Evolutionary conservation across 2,113 vertebrate genomes (phyloP), one percentile per base, ranked within the genome.

Genomic region (Centropus unirufus): DNA sequence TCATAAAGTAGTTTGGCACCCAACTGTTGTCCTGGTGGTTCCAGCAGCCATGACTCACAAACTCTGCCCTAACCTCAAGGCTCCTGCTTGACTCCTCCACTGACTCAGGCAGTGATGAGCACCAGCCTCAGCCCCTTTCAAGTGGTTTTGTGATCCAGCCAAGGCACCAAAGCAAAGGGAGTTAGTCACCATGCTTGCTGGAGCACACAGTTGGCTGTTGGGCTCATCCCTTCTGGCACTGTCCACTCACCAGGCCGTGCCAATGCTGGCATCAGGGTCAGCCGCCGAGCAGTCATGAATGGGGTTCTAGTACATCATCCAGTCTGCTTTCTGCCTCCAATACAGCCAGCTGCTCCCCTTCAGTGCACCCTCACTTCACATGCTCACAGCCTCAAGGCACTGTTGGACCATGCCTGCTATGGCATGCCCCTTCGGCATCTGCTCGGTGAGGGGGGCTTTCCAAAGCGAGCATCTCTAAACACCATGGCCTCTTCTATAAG

Each of bases 51-150:
- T 95, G 92, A 92, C 78, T 97, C 93, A 93, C 55, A 73, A 67
- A 54, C 78, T 93, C 70, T 95, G 49, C 85, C 81, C 87, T 75
- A 91, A 80, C 84, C 93, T 90, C 95, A 91, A 91, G 90, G 75
- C 90, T 96, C 72, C 67, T 0, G 2, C 46, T 47, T 29, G 42
- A 63, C 83, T 96, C 63, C 63, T 80, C 68, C 4, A 0, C 68
- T 92, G 82, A 88, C 63, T 96, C 93, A 92, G 57, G 63, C 78
- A 63, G 42, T 4, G 2, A 69, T 1, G 3, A 95, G 44, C 51
- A 79, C 49, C 61, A 87, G 66, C 27, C 30, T 30, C 0, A 0
- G 23, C 0, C 12, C 49, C 54, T 94, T 94, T 94, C 64, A 90
- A 92, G 85, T 57, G 72, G 67, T 74, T 94, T 86, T 67, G 52